Evolutionary conservation across 2,888 invertebrate species (phyloP).

Genomic region (Buathra laborator): DNA sequence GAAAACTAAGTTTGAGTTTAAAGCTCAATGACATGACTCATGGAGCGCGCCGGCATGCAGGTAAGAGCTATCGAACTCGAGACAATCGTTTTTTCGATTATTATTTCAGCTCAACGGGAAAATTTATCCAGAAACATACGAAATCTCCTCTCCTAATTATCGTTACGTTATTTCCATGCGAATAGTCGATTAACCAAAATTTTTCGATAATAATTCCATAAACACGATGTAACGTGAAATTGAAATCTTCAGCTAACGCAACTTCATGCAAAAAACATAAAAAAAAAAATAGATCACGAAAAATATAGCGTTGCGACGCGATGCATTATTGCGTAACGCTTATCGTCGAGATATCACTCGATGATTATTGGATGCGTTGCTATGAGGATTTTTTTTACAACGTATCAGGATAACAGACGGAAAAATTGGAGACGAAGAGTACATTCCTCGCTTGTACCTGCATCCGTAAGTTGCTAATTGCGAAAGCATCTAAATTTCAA

Average conservation of each 20-base stretch:
- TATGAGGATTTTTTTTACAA: neutral
- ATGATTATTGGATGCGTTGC: neutral
- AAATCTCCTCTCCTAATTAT: slow-evolving; percentile 9
- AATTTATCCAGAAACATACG: neutral
- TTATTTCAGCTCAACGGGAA: neutral
- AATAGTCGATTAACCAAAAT: slow-evolving; percentile 5
- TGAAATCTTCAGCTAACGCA: neutral
- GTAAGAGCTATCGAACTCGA: slow-evolving; percentile 70
- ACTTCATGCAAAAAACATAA: neutral
- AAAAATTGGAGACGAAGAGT: neutral
- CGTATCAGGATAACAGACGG: neutral
- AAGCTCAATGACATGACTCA: slow-evolving; percentile 82
- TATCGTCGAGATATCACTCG: neutral
- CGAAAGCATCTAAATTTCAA: slow-evolving; percentile 67
- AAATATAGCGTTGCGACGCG: neutral
- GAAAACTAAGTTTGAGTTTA: slow-evolving; percentile 43
- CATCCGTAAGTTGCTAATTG: slow-evolving; percentile 79
- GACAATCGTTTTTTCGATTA: neutral
- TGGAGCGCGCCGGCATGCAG: slow-evolving; percentile 79
- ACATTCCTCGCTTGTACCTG: slow-evolving; percentile 73
- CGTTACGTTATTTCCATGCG: neutral
- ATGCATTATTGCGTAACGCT: neutral
- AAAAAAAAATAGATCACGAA: neutral
- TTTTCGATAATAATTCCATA: slow-evolving; percentile 14
- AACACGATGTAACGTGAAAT: neutral